Percentiles rank a stretch among this genome's conserved stretches.
Conservation (phyloP, 2,888 invertebrate species). For the Eristalis intricaria region DNA sequence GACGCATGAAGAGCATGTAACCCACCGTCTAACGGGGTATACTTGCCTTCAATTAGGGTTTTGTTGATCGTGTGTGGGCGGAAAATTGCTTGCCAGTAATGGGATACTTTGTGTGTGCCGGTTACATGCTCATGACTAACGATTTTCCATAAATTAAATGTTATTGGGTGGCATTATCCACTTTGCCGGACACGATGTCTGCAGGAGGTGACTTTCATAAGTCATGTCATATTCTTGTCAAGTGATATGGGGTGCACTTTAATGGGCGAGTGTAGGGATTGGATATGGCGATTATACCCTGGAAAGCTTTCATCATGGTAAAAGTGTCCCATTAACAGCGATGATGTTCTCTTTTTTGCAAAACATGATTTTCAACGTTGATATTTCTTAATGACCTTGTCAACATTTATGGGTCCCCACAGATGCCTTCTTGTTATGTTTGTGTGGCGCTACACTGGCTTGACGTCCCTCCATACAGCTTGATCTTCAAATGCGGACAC, state of each 20-base stretch:
- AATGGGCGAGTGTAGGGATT: neutral
- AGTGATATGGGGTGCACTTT: neutral
- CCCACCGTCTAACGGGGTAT: neutral
- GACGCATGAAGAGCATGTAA: neutral
- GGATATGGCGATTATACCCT: no score
- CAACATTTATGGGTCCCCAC: no score
- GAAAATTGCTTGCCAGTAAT: neutral
- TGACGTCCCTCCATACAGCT: no score
- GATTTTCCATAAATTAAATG: neutral
- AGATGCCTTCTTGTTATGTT: no score
- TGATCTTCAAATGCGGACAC: no score
- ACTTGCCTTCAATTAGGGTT: neutral
- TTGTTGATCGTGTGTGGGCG: neutral
- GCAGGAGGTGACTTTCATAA: neutral
- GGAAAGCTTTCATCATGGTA: no score
- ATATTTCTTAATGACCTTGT: no score
- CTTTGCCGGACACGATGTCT: neutral
- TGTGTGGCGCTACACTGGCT: no score
- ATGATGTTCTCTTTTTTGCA: no score
- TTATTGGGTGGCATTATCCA: neutral
- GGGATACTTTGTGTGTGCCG: neutral
- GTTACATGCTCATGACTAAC: neutral
- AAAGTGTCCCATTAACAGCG: no score
- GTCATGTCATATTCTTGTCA: neutral
- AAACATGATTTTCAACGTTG: no score